Conservation (phyloP, 2,797 vertebrate genomes). For the Cynopterus sphinx region DNA sequence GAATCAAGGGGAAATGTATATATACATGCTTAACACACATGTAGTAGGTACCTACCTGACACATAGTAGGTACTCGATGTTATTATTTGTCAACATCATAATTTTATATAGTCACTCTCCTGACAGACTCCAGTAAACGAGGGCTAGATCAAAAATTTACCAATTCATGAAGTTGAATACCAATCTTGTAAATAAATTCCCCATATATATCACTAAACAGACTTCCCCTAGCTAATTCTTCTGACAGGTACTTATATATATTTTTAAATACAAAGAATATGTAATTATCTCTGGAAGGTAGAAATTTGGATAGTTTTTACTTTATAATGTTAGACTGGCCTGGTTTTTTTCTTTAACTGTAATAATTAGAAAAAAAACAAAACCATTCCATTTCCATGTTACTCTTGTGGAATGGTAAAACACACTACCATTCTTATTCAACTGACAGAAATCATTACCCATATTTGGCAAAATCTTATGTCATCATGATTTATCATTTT, state of each 20-base stretch:
- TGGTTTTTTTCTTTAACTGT: neutral
- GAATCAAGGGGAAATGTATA: constrained; percentile 10
- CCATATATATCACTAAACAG: constrained; percentile 22
- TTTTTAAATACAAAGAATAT: constrained; percentile 29
- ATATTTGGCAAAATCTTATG: constrained; percentile 25
- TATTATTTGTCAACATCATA: constrained; percentile 16
- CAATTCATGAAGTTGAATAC: neutral
- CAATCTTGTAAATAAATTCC: constrained; percentile 25
- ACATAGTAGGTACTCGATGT: neutral
- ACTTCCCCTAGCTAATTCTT: neutral
- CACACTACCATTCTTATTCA: constrained; percentile 34
- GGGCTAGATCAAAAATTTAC: neutral
- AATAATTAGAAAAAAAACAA: constrained; percentile 54
- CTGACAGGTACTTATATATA: neutral
- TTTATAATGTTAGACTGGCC: constrained; percentile 39
- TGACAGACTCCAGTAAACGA: constrained; percentile 25
- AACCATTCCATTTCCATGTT: constrained; percentile 16
- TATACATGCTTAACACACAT: neutral
- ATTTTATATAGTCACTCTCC: neutral
- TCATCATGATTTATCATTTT: constrained; percentile 25
- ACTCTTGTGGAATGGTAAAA: constrained; percentile 39
- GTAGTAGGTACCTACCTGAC: neutral
- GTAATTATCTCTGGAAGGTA: constrained; percentile 27
- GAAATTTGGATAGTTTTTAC: constrained; percentile 44
- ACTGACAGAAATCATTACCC: constrained; percentile 6